Conservation (phyloP, 2,797 vertebrate species). For the Enteromius viviparus region DNA sequence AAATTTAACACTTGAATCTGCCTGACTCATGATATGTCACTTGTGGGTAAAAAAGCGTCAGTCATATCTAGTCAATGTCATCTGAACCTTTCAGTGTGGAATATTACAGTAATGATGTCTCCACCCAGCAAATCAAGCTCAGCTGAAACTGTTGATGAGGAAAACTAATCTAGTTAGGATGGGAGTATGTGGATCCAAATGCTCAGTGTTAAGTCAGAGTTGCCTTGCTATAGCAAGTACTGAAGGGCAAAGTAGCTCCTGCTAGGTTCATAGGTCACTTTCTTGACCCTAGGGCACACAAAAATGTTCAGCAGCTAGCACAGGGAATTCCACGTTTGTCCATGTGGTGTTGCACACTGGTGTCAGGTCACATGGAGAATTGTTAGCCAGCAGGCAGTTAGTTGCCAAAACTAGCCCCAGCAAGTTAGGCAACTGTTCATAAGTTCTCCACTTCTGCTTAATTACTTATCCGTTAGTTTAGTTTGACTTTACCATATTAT, state of each 20-base stretch:
- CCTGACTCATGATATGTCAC: neutral
- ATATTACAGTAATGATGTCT: constrained; percentile 9
- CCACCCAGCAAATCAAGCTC: neutral
- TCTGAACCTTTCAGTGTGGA: neutral
- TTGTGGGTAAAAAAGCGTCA: neutral
- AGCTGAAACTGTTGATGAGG: neutral
- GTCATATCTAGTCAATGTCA: neutral
- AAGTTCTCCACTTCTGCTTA: neutral
- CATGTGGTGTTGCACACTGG: neutral
- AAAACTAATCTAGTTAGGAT: neutral
- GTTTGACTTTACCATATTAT: neutral
- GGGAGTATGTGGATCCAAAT: neutral
- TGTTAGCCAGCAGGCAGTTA: neutral
- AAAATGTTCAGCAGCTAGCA: neutral
- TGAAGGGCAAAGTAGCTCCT: neutral
- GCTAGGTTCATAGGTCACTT: constrained; percentile 23
- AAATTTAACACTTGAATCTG: neutral
- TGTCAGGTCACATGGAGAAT: constrained; percentile 21
- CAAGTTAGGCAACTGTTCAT: neutral
- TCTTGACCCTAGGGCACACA: constrained; percentile 17
- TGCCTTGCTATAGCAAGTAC: neutral
- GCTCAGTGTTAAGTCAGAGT: constrained; percentile 1
- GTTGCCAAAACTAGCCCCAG: constrained; percentile 20
- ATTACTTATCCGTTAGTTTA: neutral
- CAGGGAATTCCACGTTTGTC: constrained; percentile 10